These are phyloP conservation scores for Sphyrna mokarran DNA, from an alignment of 2,113 vertebrate genomes.

Conservation along the genomic window DNA sequence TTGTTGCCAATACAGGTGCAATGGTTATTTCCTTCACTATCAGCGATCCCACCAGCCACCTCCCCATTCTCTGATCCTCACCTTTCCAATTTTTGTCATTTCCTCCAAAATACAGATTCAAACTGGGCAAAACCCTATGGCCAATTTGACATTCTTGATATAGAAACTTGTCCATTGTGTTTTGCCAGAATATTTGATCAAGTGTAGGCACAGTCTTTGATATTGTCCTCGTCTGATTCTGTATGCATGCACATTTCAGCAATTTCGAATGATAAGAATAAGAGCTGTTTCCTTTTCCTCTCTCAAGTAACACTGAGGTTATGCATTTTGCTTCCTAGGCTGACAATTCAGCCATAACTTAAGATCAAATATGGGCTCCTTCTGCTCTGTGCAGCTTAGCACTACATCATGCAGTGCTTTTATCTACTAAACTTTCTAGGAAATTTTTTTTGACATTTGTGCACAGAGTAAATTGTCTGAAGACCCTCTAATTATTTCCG, in stretches of 20 bases:
- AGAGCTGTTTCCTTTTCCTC: neutral
- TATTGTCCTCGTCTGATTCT: neutral
- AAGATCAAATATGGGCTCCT: neutral
- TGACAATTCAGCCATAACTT: neutral
- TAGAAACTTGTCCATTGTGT: neutral
- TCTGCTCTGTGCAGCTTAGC: neutral
- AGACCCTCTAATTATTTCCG: neutral
- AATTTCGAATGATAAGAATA: neutral
- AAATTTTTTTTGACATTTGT: neutral
- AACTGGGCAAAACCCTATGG: neutral
- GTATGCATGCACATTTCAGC: neutral
- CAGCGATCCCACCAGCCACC: neutral
- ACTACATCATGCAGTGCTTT: neutral
- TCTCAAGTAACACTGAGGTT: neutral
- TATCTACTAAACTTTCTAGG: neutral
- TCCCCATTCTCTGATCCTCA: neutral
- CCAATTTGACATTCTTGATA: neutral
- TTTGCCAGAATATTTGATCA: neutral
- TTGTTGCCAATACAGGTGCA: too few species aligned
- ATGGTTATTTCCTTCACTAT: neutral
- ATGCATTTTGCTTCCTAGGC: neutral
- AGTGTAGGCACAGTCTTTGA: neutral
- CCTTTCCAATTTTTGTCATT: neutral
- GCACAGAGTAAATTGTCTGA: neutral
- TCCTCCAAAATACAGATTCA: neutral